phyloP scores from a whole-genome alignment of 2,797 vertebrate genomes.

The Ibycter americanus region DNA sequence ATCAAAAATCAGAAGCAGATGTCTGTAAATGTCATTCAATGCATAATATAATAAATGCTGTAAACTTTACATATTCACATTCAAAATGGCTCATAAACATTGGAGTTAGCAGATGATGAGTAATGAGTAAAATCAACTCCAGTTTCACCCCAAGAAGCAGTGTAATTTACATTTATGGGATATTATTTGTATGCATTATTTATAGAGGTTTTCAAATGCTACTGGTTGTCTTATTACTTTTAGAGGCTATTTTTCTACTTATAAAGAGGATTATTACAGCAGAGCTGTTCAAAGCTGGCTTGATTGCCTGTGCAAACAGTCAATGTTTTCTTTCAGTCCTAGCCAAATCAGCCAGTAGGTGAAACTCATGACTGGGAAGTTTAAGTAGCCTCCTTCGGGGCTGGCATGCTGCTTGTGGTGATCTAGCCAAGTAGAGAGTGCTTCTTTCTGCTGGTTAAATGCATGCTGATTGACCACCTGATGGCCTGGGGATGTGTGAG shows the following conservation, averaged over 20 bases:
- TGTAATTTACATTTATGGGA: background rate
- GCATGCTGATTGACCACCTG: background rate
- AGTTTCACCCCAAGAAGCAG: slow-evolving; percentile 3
- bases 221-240: slow-evolving; percentile 1
- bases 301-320: background rate
- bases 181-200: slow-evolving; percentile 2
- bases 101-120: background rate
- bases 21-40: slow-evolving; percentile 16
- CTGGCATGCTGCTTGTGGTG: background rate
- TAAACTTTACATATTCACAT: background rate
- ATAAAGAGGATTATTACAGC: background rate
- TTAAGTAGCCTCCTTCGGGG: background rate
- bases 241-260: slow-evolving; percentile 7
- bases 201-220: background rate
- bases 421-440: background rate
- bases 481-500: background rate
- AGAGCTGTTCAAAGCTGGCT: background rate
- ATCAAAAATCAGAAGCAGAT: slow-evolving; percentile 14
- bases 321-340: background rate
- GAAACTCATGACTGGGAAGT: background rate
- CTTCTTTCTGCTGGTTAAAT: background rate
- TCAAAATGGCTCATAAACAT: slow-evolving; percentile 16
- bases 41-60: background rate
- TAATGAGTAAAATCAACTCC: slow-evolving; percentile 17
- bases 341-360: background rate